Percentiles rank a stretch among this genome's conserved stretches.
These are phyloP conservation scores for Melanchra persicariae DNA, from an alignment of 2,888 invertebrate genomes.

Conservation along the genomic window DNA sequence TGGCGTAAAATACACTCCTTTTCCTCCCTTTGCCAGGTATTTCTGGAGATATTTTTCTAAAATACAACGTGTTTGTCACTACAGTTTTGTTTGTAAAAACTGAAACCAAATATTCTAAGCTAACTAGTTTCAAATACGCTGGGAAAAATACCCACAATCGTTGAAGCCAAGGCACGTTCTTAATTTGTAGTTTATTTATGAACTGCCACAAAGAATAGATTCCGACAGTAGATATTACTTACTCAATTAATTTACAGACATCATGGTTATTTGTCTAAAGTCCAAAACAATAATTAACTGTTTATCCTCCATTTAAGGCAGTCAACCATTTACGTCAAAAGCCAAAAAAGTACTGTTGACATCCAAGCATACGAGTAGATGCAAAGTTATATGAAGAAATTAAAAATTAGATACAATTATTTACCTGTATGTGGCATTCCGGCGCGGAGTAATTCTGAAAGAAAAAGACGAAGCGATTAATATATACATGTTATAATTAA, in stretches of 20 bases:
- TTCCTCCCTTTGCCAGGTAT: too few species aligned
- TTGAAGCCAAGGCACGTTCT: too few species aligned
- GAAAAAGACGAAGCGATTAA: constrained; percentile 57
- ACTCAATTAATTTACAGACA: background rate
- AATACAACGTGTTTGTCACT: too few species aligned
- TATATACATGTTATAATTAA: constrained; percentile 55
- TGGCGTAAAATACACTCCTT: too few species aligned
- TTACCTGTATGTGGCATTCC: constrained; percentile 88
- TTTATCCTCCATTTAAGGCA: background rate
- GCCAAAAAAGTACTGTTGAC: constrained; percentile 1
- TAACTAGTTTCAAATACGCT: too few species aligned
- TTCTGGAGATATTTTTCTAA: too few species aligned
- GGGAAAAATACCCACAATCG: too few species aligned
- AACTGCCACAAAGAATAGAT: background rate
- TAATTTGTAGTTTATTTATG: background rate
- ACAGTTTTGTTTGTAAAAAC: too few species aligned
- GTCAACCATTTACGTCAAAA: constrained; percentile 5
- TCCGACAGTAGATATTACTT: background rate
- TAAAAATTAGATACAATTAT: constrained; percentile 42
- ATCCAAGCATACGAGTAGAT: background rate
- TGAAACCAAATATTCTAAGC: too few species aligned
- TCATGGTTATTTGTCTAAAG: constrained; percentile 2
- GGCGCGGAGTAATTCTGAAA: constrained; percentile 67
- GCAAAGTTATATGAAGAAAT: constrained; percentile 27
- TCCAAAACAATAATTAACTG: constrained; percentile 19